Conservation (phyloP, 2,888 invertebrate genomes). For the Dryobota labecula region DNA sequence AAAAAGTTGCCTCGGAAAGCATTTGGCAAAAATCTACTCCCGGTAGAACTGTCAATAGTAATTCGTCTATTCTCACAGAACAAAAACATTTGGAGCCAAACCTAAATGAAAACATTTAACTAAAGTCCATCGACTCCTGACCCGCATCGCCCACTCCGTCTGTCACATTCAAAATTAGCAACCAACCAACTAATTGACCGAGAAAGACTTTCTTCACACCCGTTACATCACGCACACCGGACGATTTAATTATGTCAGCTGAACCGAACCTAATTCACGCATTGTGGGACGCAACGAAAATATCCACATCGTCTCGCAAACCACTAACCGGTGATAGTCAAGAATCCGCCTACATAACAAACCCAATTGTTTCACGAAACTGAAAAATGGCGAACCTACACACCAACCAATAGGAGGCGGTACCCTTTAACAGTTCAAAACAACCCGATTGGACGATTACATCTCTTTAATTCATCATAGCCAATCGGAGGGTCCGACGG, state of each 20-base stretch:
- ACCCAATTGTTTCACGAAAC: slow-evolving; percentile 85
- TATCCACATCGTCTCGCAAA: slow-evolving; percentile 76
- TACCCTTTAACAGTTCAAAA: slow-evolving; percentile 72
- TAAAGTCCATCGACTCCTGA: slow-evolving; percentile 47
- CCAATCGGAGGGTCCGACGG: slow-evolving; percentile 83
- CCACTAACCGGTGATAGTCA: slow-evolving; percentile 69
- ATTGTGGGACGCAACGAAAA: slow-evolving; percentile 76
- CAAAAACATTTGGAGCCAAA: slow-evolving; percentile 16
- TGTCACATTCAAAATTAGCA: slow-evolving; percentile 59
- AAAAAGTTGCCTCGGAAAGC: neutral
- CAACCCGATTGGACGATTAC: slow-evolving; percentile 77
- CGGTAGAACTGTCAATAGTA: too few species aligned
- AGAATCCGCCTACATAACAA: slow-evolving; percentile 86
- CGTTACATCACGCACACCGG: slow-evolving; percentile 68
- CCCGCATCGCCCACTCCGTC: slow-evolving; percentile 59
- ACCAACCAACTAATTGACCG: slow-evolving; percentile 57
- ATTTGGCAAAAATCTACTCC: neutral
- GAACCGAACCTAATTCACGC: slow-evolving; percentile 64
- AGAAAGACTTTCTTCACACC: slow-evolving; percentile 65
- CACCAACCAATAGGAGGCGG: slow-evolving; percentile 87
- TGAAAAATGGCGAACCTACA: slow-evolving; percentile 88
- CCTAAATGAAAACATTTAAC: slow-evolving; percentile 42
- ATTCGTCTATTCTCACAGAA: slow-evolving; percentile 4
- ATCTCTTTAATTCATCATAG: slow-evolving; percentile 72
- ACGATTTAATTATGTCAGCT: slow-evolving; percentile 85